phyloP scores from a whole-genome alignment of 2,113 vertebrate species.

The Notiomystis cincta region DNA sequence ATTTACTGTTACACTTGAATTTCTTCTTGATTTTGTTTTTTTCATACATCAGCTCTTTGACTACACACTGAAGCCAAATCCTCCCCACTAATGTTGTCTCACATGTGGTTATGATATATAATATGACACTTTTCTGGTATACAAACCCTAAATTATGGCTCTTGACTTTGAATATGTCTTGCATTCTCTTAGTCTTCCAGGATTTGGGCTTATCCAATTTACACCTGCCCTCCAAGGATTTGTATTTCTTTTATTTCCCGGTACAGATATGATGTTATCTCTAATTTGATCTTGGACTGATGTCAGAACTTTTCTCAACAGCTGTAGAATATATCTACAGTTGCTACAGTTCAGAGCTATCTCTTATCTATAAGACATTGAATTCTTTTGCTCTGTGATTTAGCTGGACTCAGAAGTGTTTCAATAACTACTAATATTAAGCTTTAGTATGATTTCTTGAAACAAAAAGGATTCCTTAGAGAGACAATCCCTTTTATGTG shows the following conservation, averaged over 20 bases:
- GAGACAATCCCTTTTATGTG: neutral
- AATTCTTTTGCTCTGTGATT: neutral
- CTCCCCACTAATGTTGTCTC: neutral
- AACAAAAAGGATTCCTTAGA: slow-evolving; percentile 30
- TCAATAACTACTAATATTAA: slow-evolving; percentile 19
- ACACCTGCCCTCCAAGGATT: slow-evolving; percentile 8
- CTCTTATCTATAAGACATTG: neutral
- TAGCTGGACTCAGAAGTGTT: slow-evolving; percentile 1
- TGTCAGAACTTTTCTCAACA: neutral
- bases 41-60: neutral
- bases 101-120: neutral
- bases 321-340: neutral
- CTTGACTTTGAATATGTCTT: neutral
- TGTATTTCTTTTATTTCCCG: slow-evolving; percentile 33
- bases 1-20: neutral
- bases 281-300: slow-evolving; percentile 38
- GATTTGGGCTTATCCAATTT: slow-evolving; percentile 30
- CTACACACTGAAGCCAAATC: neutral
- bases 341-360: neutral
- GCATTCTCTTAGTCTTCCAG: neutral
- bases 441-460: slow-evolving; percentile 17
- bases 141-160: neutral
- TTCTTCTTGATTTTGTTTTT: neutral
- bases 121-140: neutral
- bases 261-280: slow-evolving; percentile 5